phyloP scores from a whole-genome alignment of 2,797 vertebrate species.

The Neosilurus mollespiculum region DNA sequence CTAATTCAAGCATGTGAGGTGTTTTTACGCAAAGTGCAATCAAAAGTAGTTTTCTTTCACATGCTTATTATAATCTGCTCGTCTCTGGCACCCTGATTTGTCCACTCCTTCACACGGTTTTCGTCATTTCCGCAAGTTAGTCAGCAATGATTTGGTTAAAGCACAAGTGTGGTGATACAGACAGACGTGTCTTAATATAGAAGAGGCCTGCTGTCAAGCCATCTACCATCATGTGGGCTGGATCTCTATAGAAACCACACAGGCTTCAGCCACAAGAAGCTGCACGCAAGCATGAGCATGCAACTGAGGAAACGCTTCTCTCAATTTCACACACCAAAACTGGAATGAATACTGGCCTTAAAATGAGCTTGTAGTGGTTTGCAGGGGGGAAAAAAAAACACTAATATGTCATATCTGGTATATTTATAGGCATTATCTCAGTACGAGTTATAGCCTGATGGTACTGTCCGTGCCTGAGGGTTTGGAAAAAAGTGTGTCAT shows the following conservation, averaged over 20 bases:
- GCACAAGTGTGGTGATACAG: conserved; percentile 28
- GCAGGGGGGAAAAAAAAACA: neutral
- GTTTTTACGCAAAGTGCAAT: neutral
- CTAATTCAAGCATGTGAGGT: neutral
- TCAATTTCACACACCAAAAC: neutral
- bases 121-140: neutral
- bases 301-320: neutral
- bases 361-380: neutral
- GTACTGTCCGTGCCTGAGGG: conserved; percentile 26
- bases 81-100: neutral
- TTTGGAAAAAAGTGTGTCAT: conserved; percentile 20
- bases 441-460: neutral
- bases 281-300: neutral
- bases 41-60: neutral
- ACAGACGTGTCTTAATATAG: conserved; percentile 47
- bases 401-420: neutral
- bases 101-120: neutral
- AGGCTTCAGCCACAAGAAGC: conserved; percentile 35
- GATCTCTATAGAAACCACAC: conserved; percentile 56
- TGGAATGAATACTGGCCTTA: neutral
- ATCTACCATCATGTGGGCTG: conserved; percentile 50
- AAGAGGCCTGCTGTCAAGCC: conserved; percentile 43
- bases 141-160: conserved; percentile 12
- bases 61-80: neutral
- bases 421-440: neutral